Evolutionary conservation across 2,797 vertebrate species (phyloP), one percentile per base, ranked within the genome.

Genomic region (Sebastes itinus): DNA sequence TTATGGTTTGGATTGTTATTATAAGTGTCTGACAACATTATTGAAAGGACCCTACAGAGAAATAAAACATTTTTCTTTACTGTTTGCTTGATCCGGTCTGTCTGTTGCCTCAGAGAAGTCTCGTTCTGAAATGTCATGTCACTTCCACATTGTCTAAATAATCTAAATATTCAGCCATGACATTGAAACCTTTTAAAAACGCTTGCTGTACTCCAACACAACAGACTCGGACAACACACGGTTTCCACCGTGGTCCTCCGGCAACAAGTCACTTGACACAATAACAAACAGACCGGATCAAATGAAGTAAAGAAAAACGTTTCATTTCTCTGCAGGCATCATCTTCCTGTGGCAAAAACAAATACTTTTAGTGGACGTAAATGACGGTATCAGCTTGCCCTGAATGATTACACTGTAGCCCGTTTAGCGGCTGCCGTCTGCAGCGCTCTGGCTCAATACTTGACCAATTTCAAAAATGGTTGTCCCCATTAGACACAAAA

Each of bases 321-420:
- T 16, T 42, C 0, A 49, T 49, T 49, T 49, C 18, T 49, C 46
- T 16, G 38, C 38, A 42, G 14, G 38, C 23, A 25, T 25, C 25
- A 25, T 25, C 25, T 25, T 25, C 33, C 9, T 10, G 59, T 61
- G 27, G 59, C 28, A 30, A n/a, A 32, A 25, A 14, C 11, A 56
- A 25, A 13, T 3, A 25, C 54, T 25, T 6, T 56, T 2, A 56
- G 28, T 61, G 59, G 9, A 30, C 9, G 18, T 20, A 30, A 20
- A 30, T 60, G 27, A 32, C 1, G 28, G 28, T 11, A 0, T 16
- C 42, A 30, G 58, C 13, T 30, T 30, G 28, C 4, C 58, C 16
- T 16, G 0, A 1, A 25, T 0, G 3, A 58, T 58, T 16, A 42
- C 38, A 42, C 0, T 27, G 14, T 8, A 58, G 25, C 5, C 23